phyloP scores from a whole-genome alignment of 2,113 vertebrate species.

The Ophthalmolycus amberensis region DNA sequence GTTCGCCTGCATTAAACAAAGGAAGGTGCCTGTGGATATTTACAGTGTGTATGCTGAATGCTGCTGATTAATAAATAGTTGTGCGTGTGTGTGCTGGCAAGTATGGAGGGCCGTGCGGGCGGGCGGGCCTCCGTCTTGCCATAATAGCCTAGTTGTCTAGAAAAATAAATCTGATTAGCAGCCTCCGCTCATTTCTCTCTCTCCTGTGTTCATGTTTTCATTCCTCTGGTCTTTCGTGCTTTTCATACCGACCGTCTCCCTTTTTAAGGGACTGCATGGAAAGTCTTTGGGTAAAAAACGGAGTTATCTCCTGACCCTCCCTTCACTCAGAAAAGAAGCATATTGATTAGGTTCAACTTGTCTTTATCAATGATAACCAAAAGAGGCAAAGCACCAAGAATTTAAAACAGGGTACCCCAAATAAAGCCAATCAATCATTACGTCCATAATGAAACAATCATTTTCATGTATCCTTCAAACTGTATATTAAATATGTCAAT shows the following conservation, averaged over 20 bases:
- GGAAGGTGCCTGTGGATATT: slow-evolving; percentile 73
- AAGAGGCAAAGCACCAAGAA: neutral
- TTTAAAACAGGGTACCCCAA: neutral
- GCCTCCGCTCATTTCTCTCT: slow-evolving; percentile 25
- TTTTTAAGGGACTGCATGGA: slow-evolving; percentile 1
- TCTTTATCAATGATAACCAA: slow-evolving; percentile 3
- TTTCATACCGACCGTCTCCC: neutral
- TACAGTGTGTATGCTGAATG: slow-evolving; percentile 69
- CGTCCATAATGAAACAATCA: neutral
- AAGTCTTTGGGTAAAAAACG: neutral
- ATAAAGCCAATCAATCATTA: neutral
- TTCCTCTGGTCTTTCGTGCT: neutral
- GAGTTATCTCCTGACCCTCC: neutral
- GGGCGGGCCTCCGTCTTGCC: slow-evolving; percentile 38
- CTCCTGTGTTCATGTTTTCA: neutral
- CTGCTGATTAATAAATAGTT: slow-evolving; percentile 61
- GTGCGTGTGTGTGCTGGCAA: slow-evolving; percentile 34
- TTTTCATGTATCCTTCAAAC: neutral
- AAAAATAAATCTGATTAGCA: slow-evolving; percentile 60
- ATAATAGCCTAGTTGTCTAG: slow-evolving; percentile 55
- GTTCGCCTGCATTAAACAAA: slow-evolving; percentile 71
- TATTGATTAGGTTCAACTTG: neutral
- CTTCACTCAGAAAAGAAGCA: neutral
- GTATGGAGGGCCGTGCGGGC: slow-evolving; percentile 24
- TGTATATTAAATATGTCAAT: neutral